Evolutionary conservation across 2,797 vertebrate genomes (phyloP).

Genomic region (Pangasius mekongensis): DNA sequence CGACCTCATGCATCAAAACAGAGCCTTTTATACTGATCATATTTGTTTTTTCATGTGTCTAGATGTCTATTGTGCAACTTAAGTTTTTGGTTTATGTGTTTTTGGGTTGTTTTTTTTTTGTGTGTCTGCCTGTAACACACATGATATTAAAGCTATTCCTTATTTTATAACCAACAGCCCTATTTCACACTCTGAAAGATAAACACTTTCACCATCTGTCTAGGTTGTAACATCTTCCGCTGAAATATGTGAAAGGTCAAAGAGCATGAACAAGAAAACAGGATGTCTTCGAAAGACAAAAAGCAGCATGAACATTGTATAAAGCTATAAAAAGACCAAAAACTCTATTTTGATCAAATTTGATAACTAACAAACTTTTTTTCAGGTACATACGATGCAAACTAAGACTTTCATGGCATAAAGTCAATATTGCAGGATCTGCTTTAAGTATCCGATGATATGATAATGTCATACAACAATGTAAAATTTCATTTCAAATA

Average conservation of each 20-base stretch:
- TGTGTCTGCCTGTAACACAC: not conserved
- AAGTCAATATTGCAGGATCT: too few species aligned
- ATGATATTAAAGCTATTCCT: not conserved
- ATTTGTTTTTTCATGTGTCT: not conserved
- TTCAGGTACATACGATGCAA: not conserved
- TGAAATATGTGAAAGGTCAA: slow-evolving; percentile 21
- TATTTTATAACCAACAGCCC: not conserved
- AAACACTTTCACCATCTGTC: not conserved
- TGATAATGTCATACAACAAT: not conserved
- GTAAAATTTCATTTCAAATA: not conserved
- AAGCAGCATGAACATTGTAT: not conserved
- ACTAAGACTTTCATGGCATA: not conserved
- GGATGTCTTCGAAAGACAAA: not conserved
- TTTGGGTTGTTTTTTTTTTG: too few species aligned
- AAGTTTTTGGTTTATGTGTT: not conserved
- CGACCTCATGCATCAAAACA: not conserved
- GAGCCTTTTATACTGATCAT: not conserved
- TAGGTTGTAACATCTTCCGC: not conserved
- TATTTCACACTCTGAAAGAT: not conserved
- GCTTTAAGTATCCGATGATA: not conserved
- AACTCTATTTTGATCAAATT: not conserved
- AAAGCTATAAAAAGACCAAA: not conserved
- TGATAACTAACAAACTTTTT: not conserved
- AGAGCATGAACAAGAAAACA: not conserved
- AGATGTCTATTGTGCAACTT: not conserved